Conservation (phyloP, 2,888 invertebrate species). For the Diloba caeruleocephala region DNA sequence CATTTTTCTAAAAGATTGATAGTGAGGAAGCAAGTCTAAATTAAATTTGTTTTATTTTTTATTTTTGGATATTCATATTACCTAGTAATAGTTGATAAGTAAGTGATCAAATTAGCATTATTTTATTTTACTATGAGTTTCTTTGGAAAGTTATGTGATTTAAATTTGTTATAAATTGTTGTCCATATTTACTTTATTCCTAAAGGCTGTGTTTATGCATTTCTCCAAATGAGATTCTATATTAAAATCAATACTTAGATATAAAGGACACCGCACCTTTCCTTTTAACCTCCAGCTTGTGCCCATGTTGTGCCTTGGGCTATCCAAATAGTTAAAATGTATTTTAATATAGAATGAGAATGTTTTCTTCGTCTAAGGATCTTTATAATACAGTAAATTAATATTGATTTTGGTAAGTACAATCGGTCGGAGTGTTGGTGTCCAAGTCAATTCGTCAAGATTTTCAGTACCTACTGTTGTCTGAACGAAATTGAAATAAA, state of each 20-base stretch:
- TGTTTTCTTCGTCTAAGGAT: too few species aligned
- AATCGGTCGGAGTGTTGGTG: too few species aligned
- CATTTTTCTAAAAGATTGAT: not conserved
- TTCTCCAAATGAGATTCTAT: constrained; percentile 35
- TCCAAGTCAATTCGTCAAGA: too few species aligned
- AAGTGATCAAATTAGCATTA: constrained; percentile 1
- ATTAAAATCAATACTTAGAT: constrained; percentile 24
- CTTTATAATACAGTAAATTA: too few species aligned
- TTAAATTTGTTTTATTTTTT: too few species aligned
- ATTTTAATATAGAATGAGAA: too few species aligned
- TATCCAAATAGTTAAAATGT: too few species aligned
- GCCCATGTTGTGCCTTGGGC: too few species aligned
- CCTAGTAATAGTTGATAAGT: constrained; percentile 18
- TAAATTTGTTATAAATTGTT: constrained; percentile 23
- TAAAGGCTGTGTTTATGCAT: constrained; percentile 53
- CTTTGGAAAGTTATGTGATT: constrained; percentile 21
- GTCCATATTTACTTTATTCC: constrained; percentile 28
- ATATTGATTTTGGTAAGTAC: constrained; percentile 18
- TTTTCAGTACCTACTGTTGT: too few species aligned
- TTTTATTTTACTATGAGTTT: constrained; percentile 19
- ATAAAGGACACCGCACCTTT: too few species aligned
- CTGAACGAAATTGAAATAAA: constrained; percentile 35
- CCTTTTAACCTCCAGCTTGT: too few species aligned
- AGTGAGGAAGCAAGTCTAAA: too few species aligned
- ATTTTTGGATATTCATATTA: constrained; percentile 18